Conservation (phyloP, 2,888 invertebrate genomes). For the Mythimna impura region DNA sequence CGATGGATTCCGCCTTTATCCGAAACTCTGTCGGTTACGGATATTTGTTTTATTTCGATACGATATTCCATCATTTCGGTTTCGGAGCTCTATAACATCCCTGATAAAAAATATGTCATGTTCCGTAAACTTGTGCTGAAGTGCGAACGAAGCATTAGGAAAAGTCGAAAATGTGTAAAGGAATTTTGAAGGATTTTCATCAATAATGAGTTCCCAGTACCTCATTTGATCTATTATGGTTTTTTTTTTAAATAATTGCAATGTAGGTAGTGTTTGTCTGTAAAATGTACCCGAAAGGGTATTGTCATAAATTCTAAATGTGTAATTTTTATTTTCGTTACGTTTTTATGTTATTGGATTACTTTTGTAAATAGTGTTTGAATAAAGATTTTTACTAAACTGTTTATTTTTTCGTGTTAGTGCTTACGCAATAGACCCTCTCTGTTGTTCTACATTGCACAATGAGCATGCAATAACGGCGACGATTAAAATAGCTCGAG, state of each 20-base stretch:
- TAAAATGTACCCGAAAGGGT: slow-evolving; percentile 7
- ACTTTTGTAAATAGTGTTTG: slow-evolving; percentile 2
- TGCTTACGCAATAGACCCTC: background rate
- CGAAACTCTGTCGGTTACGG: no score
- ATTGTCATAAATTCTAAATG: slow-evolving; percentile 14
- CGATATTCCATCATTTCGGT: no score
- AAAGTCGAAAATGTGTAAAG: no score
- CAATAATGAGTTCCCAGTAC: no score
- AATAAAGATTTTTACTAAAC: slow-evolving; percentile 16
- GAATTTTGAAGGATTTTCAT: no score
- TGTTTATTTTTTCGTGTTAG: background rate
- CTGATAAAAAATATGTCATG: no score
- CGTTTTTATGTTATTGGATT: slow-evolving; percentile 18
- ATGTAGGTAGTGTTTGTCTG: background rate
- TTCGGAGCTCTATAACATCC: no score
- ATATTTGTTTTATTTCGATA: no score
- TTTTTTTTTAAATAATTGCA: background rate
- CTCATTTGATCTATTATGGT: no score
- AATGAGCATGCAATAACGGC: background rate
- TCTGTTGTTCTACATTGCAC: background rate
- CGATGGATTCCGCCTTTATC: no score
- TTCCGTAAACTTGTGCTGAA: no score
- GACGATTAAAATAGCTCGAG: background rate
- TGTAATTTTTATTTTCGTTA: slow-evolving; percentile 26
- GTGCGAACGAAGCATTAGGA: no score